Evolutionary conservation across 2,888 invertebrate species (phyloP).

Genomic region (Tolmerus cingulatus): DNA sequence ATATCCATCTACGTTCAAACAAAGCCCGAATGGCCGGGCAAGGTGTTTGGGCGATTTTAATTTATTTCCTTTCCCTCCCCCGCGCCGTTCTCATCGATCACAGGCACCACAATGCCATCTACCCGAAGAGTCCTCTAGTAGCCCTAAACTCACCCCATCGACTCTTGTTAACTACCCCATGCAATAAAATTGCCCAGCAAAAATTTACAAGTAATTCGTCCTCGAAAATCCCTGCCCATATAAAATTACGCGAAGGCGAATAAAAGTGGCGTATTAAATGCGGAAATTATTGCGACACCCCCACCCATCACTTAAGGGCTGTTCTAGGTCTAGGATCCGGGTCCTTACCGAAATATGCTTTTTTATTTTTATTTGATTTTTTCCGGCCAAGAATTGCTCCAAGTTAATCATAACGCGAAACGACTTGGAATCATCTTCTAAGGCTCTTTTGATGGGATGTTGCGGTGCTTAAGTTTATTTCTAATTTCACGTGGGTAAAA

Average conservation of each 20-base stretch:
- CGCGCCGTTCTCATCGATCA: slow-evolving; percentile 40
- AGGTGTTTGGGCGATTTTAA: slow-evolving; percentile 48
- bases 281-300: neutral
- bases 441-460: slow-evolving; percentile 16
- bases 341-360: neutral
- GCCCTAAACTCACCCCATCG: neutral
- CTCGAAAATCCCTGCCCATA: slow-evolving; percentile 30
- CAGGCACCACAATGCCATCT: neutral
- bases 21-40: slow-evolving; percentile 40
- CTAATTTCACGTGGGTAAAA: slow-evolving; percentile 24
- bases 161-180: neutral
- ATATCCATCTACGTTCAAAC: slow-evolving; percentile 38
- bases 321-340: neutral
- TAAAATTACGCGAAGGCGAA: slow-evolving; percentile 19
- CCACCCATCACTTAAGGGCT: neutral
- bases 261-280: slow-evolving; percentile 10
- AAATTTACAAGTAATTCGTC: slow-evolving; percentile 32
- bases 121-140: neutral
- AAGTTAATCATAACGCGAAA: slow-evolving; percentile 40
- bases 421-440: slow-evolving; percentile 43
- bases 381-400: slow-evolving; percentile 3
- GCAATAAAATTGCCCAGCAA: slow-evolving; percentile 15
- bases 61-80: slow-evolving; percentile 46
- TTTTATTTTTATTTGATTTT: slow-evolving; percentile 18
- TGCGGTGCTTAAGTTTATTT: slow-evolving; percentile 33